Percentiles rank a stretch among this genome's conserved stretches.
phyloP scores from a whole-genome alignment of 2,888 invertebrate species.

The Agriotes lineatus region DNA sequence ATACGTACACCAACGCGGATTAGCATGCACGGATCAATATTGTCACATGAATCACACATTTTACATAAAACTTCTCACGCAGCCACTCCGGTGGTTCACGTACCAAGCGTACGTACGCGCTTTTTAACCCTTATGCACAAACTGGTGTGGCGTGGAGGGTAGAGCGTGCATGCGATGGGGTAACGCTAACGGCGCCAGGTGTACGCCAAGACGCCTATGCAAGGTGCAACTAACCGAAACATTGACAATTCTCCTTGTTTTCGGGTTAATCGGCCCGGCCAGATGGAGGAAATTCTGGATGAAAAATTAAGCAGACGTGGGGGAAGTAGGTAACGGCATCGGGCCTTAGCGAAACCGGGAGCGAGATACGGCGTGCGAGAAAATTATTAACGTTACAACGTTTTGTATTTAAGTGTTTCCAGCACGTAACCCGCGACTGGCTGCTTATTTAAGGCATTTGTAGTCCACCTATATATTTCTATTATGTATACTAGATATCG shows the following conservation, averaged over 20 bases:
- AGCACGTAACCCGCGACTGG: too few relatives aligned
- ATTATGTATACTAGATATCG: too few relatives aligned
- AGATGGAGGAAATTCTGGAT: not conserved
- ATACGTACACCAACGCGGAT: constrained; percentile 35
- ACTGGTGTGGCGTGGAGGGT: constrained; percentile 32
- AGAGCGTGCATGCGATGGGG: constrained; percentile 40
- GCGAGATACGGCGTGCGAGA: too few relatives aligned
- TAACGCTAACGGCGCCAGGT: constrained; percentile 41
- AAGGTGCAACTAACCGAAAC: constrained; percentile 38
- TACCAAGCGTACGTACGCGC: constrained; percentile 22
- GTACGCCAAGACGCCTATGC: constrained; percentile 35
- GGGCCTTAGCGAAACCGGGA: too few relatives aligned
- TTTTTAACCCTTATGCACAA: constrained; percentile 33
- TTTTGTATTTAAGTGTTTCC: too few relatives aligned
- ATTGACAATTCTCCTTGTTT: constrained; percentile 25
- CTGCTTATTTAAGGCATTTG: too few relatives aligned
- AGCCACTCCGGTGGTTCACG: constrained; percentile 27
- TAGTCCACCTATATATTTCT: too few relatives aligned
- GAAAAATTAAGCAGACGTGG: not conserved
- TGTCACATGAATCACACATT: constrained; percentile 51
- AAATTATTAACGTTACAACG: too few relatives aligned
- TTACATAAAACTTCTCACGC: constrained; percentile 48
- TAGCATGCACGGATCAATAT: constrained; percentile 51
- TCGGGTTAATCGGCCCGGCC: not conserved
- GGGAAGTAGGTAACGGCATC: too few relatives aligned